Base-by-base conservation (phyloP, 1,140 invertebrate species). In the Megalonaias nervosa region DNA sequence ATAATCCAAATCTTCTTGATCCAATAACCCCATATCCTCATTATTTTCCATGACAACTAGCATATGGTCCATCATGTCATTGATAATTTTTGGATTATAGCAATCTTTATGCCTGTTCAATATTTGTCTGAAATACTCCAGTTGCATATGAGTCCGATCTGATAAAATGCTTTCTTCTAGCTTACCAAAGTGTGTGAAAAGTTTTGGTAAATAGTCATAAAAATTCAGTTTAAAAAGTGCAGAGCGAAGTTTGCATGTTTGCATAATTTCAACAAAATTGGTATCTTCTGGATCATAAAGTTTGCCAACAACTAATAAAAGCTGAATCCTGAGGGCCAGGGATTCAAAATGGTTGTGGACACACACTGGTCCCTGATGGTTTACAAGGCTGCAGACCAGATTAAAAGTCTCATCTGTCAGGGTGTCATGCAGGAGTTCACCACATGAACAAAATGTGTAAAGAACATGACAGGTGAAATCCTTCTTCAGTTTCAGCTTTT, bases 81-180 rank as follows among this genome's bases (percentile, higher is more conserved):
- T 48, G 15, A 86, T 60, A 17, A 74, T 72, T 23, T 68, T 66
- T 0, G 86, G 87, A 73, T 86, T 82, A 67, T 85, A 88, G 4
- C 82, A 81, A 59, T 88, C 86, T 74, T 82, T 82, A 55, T 85
- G 86, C 21, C 73, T 79, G 65, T 88, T 87, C 14, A 88, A 68
- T 26, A 84, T 74, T 19, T 82, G 74, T 57, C 82, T 71, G 65
- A 84, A 80, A 66, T 80, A 83, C 57, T 77, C 70, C 2, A 81
- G 26, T 62, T 82, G 79, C 12, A 84, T 38, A 17, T 21, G 16
- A 14, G 78, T 79, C 17, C 71, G 71, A 16, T 83, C 67, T 48
- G 59, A n/a, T 65, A 83, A 73, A 62, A 74, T 62, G n/a, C 70
- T 62, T 14, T 74, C 64, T 14, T 85, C 66, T 19, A 80, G 67